Evolutionary conservation across 1,140 invertebrate genomes (phyloP).

Genomic region (Apis florea): DNA sequence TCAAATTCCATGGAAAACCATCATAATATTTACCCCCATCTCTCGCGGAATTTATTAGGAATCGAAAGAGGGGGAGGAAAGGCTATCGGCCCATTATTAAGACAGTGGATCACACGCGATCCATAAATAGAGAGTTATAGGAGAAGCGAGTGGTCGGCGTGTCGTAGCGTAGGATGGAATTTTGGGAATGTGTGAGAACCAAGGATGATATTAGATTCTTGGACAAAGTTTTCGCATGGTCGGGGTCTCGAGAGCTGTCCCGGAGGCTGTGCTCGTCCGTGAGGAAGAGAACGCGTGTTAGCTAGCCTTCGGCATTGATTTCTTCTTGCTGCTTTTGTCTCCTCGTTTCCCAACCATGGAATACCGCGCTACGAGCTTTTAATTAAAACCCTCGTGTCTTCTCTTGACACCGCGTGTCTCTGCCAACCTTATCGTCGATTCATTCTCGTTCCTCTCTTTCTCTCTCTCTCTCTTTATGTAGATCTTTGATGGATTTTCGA

Average conservation of each 20-base stretch:
- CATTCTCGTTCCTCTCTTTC: not conserved
- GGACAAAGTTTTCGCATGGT: constrained; percentile 78
- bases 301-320: constrained; percentile 65
- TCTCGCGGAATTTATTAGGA: not conserved
- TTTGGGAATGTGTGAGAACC: constrained; percentile 76
- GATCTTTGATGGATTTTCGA: no score
- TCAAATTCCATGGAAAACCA: no score
- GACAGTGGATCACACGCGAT: constrained; percentile 25
- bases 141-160: constrained; percentile 55
- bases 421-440: constrained; percentile 25
- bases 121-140: constrained; percentile 7
- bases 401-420: constrained; percentile 17
- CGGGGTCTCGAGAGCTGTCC: constrained; percentile 66
- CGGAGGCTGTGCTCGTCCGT: constrained; percentile 52
- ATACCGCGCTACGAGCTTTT: constrained; percentile 37
- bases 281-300: constrained; percentile 60
- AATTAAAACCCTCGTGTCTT: constrained; percentile 40
- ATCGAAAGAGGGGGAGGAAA: not conserved
- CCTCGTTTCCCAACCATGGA: constrained; percentile 28
- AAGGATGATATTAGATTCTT: constrained; percentile 80
- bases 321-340: constrained; percentile 50
- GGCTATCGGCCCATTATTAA: constrained; percentile 37
- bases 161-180: constrained; percentile 66
- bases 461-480: not conserved
- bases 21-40: not conserved